Base-by-base conservation (phyloP, 1,140 invertebrate species). In the Drosophila sturtevanti region DNA sequence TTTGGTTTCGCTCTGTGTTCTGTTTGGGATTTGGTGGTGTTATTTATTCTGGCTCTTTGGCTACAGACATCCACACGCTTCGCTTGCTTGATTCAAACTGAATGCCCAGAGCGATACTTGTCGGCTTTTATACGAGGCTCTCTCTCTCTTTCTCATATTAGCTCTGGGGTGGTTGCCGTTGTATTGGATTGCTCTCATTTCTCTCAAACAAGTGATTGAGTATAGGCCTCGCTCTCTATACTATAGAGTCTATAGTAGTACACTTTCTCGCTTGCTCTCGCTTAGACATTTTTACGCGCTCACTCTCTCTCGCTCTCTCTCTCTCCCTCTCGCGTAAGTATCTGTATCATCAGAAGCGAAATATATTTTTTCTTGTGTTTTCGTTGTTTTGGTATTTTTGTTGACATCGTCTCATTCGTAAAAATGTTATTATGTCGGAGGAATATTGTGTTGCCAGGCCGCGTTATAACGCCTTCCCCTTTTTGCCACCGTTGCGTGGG, bases 311-410 rank as follows among this genome's bases (percentile, higher is more conserved):
- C 16, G 63, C 27, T 51, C 51, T 76, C 38, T 34, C 44, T 48
- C 52, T 51, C 31, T 63, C 38, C 27, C 4, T 10, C n/a, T 18
- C 10, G 44, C n/a, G n/a, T n/a, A n/a, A n/a, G 16, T 24, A 24
- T 6, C 5, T 3, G 27, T 31, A 4, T 31, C 27, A 21, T 55
- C 59, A 48, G 24, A 27, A 10, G 22, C 27, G 21, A 59, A 22
- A n/a, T 18, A 11, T 21, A 9, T 68, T 79, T 87, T 86, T 76
- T 76, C 87, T 11, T 16, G 16, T 62, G 72, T 81, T 86, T 79
- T 76, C 87, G 79, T 79, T 86, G 81, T 90, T 90, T 90, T 90
- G 87, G 79, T 87, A 80, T 90, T 90, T 90, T 90, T 90, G 87
- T 90, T 90, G 87, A 90, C 86, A 90, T 90, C 87, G 86, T 38